Conservation (phyloP, 2,797 vertebrate genomes). For the Notamacropus eugenii region DNA sequence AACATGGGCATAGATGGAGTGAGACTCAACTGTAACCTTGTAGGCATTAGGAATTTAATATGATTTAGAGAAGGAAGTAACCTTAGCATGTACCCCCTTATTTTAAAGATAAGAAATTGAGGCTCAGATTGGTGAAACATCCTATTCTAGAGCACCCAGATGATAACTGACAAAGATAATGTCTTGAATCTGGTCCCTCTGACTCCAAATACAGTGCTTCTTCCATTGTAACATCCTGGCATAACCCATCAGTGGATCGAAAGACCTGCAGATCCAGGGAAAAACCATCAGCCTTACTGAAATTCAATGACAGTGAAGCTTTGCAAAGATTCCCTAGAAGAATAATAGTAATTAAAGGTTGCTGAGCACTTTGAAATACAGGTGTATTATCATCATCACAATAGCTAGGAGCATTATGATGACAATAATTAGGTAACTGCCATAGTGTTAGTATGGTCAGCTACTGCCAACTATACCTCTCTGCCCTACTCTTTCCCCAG, state of each 20-base stretch:
- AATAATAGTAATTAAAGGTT: conserved; percentile 74
- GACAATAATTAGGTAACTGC: conserved; percentile 62
- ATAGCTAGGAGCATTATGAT: conserved; percentile 61
- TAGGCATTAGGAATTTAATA: background rate
- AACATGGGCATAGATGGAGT: background rate
- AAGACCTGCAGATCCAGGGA: background rate
- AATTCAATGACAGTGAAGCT: conserved; percentile 48
- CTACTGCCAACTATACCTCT: background rate
- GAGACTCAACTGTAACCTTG: background rate
- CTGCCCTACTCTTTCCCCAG: background rate
- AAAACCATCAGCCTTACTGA: background rate
- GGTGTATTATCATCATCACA: conserved; percentile 67
- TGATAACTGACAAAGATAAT: background rate
- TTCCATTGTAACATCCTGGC: background rate
- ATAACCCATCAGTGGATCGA: too few relatives aligned
- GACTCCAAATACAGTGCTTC: background rate
- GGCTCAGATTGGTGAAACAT: background rate
- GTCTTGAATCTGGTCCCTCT: background rate
- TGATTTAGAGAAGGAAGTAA: background rate
- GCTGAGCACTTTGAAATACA: conserved; percentile 67
- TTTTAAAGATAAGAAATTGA: background rate
- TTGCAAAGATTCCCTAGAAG: conserved; percentile 41
- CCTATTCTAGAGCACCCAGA: background rate
- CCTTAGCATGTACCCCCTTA: background rate
- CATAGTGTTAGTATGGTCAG: background rate